Evolutionary conservation across 2,888 invertebrate genomes (phyloP).

Genomic region (Acronicta psi): DNA sequence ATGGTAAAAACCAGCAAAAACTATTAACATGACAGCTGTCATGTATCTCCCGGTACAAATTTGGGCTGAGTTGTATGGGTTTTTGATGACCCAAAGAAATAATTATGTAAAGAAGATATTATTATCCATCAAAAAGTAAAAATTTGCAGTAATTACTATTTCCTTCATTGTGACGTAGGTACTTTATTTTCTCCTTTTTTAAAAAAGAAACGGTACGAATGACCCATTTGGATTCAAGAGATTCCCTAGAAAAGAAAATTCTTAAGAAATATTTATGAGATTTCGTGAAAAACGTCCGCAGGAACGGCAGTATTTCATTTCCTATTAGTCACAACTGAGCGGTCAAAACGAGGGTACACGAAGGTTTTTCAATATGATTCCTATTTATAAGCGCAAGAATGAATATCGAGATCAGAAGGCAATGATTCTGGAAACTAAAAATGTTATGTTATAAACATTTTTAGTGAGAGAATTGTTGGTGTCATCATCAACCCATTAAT

Average conservation of each 20-base stretch:
- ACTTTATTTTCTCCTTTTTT: conserved; percentile 11
- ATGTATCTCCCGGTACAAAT: too few species aligned
- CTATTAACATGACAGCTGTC: too few species aligned
- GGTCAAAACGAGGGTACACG: conserved; percentile 31
- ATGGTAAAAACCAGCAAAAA: too few species aligned
- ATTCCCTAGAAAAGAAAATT: conserved; percentile 33
- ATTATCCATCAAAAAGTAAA: too few species aligned
- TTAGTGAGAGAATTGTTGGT: too few species aligned
- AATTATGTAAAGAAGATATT: too few species aligned
- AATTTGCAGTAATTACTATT: too few species aligned
- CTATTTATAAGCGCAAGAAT: conserved; percentile 25
- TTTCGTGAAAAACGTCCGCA: conserved; percentile 26
- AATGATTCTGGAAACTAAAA: too few species aligned
- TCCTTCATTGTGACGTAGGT: not conserved
- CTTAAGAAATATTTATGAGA: conserved; percentile 50
- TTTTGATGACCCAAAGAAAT: too few species aligned
- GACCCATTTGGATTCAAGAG: conserved; percentile 33
- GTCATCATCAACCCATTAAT: too few species aligned
- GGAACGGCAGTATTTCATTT: conserved; percentile 33
- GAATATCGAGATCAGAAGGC: not conserved
- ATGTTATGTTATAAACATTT: too few species aligned
- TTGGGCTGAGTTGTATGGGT: too few species aligned
- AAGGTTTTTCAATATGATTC: conserved; percentile 32
- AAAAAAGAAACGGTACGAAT: conserved; percentile 29
- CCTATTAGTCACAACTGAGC: conserved; percentile 47